Evolutionary conservation across 2,113 vertebrate species (phyloP).

Genomic region (Hemiscyllium ocellatum): DNA sequence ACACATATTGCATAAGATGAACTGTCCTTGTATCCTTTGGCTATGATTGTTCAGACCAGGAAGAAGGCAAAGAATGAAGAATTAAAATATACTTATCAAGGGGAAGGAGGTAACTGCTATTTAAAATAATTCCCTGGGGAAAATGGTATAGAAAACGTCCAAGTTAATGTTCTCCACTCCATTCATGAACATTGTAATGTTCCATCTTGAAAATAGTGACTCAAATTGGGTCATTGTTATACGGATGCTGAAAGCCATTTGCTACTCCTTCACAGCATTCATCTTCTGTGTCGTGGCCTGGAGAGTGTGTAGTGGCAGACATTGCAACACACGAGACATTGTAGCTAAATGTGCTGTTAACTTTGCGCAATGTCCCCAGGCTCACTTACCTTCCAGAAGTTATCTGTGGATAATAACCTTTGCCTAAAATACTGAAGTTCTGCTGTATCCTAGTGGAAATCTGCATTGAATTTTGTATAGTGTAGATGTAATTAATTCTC

Average conservation of each 20-base stretch:
- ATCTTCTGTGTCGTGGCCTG: neutral
- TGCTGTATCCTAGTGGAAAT: neutral
- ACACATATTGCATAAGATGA: neutral
- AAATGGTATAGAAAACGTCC: neutral
- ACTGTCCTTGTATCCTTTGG: too few relatives aligned
- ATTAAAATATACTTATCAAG: neutral
- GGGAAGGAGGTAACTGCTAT: neutral
- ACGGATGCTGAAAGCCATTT: too few relatives aligned
- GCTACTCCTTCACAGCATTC: neutral
- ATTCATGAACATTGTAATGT: neutral
- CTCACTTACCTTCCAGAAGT: neutral
- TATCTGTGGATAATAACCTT: neutral
- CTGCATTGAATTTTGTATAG: neutral
- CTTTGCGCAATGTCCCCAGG: neutral
- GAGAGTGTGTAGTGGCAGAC: neutral
- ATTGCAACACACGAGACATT: neutral
- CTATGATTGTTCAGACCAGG: neutral
- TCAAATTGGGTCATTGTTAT: neutral
- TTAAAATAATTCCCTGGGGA: neutral
- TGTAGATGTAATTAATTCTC: neutral
- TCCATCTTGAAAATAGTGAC: neutral
- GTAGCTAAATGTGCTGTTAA: neutral
- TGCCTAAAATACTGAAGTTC: neutral
- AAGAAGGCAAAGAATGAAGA: neutral
- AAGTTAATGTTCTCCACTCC: neutral